Base-by-base conservation (phyloP, 2,888 invertebrate species). In the Trachelus troglodyta region DNA sequence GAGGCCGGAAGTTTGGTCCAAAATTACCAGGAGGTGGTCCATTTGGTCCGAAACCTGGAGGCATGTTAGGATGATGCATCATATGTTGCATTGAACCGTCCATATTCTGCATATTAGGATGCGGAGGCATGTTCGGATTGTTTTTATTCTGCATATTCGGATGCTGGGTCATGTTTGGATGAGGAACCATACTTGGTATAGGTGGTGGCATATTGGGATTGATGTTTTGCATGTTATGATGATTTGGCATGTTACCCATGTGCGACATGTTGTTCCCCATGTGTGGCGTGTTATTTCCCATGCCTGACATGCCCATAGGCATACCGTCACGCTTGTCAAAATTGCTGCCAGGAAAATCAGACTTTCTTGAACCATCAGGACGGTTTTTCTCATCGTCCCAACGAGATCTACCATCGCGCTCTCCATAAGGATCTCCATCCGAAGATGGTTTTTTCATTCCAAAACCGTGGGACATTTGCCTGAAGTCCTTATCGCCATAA, bases 161-260 rank as follows among this genome's bases (percentile, higher is more conserved):
- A 76, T 86, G 86, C 34, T 87, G 89, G 12, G 84, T 80, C 85
- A 87, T 85, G 33, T 85, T 87, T 4, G 87, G 83, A 81, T 89
- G 89, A 9, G 86, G 85, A 12, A 86, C 84, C 76, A 89, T 79
- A 40, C 83, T 83, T 33, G 85, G 83, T 74, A 87, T 85, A 30
- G 87, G 84, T 3, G 89, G 86, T 30, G 87, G 88, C 87, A 88
- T 88, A 35, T 90, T 88, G 0, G 90, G 87, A 81, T 89, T 90
- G 11, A 90, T 87, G 30, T 89, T 88, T 77, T 90, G 90, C 86
- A 90, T 89, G 35, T 89, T 90, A 73, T 89, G 88, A 74, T 90
- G 90, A 82, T 87, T 89, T 4, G 88, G 73, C 77, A 85, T 68
- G 69, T 77, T 74, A 3, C 78, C 78, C 73, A 78, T 83, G 56